These are phyloP conservation scores for Drosophila borborema DNA, from an alignment of 2,888 invertebrate species.

Conservation along the genomic window DNA sequence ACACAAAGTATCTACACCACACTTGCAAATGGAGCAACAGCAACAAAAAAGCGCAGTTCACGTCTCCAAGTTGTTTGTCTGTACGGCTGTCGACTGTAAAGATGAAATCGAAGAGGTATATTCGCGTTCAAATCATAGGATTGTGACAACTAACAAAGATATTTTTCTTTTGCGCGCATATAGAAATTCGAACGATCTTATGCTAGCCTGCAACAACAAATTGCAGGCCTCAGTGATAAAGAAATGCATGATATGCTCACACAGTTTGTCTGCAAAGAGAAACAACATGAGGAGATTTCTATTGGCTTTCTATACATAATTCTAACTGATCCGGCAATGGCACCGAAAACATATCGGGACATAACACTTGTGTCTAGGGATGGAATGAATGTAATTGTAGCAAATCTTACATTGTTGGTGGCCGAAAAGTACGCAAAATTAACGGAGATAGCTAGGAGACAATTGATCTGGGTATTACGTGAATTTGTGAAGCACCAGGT, in stretches of 20 bases:
- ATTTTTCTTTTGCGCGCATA: slow-evolving; percentile 81
- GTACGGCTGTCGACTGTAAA: slow-evolving; percentile 93
- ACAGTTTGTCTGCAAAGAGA: slow-evolving; percentile 94
- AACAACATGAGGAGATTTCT: slow-evolving; percentile 96
- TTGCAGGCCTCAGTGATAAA: slow-evolving; percentile 94
- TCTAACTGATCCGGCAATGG: slow-evolving; percentile 92
- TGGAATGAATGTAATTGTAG: slow-evolving; percentile 93
- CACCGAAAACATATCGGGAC: slow-evolving; percentile 95
- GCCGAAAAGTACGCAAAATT: slow-evolving; percentile 95
- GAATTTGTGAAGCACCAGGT: slow-evolving; percentile 97
- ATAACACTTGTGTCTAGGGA: slow-evolving; percentile 95
- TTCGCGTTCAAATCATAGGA: neutral
- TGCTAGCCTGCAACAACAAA: slow-evolving; percentile 90
- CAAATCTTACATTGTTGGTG: slow-evolving; percentile 93
- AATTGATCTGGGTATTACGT: slow-evolving; percentile 95
- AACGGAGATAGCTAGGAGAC: slow-evolving; percentile 91
- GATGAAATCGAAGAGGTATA: slow-evolving; percentile 95
- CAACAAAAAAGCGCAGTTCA: slow-evolving; percentile 72
- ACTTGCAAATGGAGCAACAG: slow-evolving; percentile 82
- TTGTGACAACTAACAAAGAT: neutral
- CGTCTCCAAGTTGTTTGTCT: slow-evolving; percentile 91
- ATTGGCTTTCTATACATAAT: slow-evolving; percentile 95
- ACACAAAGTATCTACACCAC: slow-evolving; percentile 37
- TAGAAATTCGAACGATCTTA: slow-evolving; percentile 96
- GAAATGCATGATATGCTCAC: slow-evolving; percentile 97